Conservation (phyloP, 1,140 invertebrate genomes). For the Telenomus remus region DNA sequence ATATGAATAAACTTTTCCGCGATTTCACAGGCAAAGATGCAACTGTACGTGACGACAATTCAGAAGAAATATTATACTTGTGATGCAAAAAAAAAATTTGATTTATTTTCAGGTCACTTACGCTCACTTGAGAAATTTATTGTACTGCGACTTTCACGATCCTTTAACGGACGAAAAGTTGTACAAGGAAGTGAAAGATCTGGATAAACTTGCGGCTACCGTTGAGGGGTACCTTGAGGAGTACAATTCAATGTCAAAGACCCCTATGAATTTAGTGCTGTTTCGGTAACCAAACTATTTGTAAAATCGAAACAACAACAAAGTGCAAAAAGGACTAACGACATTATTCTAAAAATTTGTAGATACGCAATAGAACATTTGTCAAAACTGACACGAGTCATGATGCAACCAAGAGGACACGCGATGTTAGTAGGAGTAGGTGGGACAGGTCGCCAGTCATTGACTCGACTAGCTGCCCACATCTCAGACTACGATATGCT, state of each 20-base stretch:
- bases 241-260: slow-evolving; percentile 97
- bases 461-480: slow-evolving; percentile 91
- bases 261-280: slow-evolving; percentile 96
- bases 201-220: slow-evolving; percentile 85
- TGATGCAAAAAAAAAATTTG: slow-evolving; percentile 7
- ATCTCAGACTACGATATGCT: slow-evolving; percentile 96
- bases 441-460: slow-evolving; percentile 93
- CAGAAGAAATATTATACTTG: slow-evolving; percentile 13
- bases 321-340: neutral
- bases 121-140: slow-evolving; percentile 87
- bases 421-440: slow-evolving; percentile 91
- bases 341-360: slow-evolving; percentile 47
- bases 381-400: slow-evolving; percentile 90
- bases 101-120: slow-evolving; percentile 80
- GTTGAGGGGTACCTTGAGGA: slow-evolving; percentile 93
- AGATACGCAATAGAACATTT: slow-evolving; percentile 96
- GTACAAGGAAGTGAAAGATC: slow-evolving; percentile 90
- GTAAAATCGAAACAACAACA: neutral
- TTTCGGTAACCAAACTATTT: slow-evolving; percentile 86
- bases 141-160: slow-evolving; percentile 97
- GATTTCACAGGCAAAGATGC: slow-evolving; percentile 64
- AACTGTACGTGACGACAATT: slow-evolving; percentile 45
- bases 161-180: slow-evolving; percentile 90
- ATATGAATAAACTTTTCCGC: slow-evolving; percentile 73
- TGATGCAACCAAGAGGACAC: slow-evolving; percentile 92